These are phyloP conservation scores for Marcusenius ussheri DNA, from an alignment of 2,113 vertebrate species.

Conservation along the genomic window DNA sequence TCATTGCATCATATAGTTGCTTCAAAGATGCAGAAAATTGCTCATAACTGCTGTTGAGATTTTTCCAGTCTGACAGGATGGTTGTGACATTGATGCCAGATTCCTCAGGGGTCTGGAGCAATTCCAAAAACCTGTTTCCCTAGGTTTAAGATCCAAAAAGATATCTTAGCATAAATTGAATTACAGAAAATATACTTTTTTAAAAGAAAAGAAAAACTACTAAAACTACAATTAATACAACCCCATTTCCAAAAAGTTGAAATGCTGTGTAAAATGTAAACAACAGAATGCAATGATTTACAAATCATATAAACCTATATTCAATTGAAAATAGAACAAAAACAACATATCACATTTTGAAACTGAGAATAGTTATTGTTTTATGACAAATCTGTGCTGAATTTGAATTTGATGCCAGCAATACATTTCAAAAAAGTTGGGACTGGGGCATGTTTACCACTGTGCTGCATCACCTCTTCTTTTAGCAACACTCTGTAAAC, in stretches of 20 bases:
- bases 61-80: constrained; percentile 57
- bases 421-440: neutral
- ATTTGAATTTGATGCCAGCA: neutral
- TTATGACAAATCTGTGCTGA: too few relatives aligned
- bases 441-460: neutral
- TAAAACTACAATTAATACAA: neutral
- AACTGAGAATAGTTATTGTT: neutral
- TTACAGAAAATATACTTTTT: neutral
- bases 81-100: constrained; percentile 45
- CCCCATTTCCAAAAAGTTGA: neutral
- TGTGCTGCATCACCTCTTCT: neutral
- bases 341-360: neutral
- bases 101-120: constrained; percentile 28
- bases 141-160: constrained; percentile 21
- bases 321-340: neutral
- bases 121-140: constrained; percentile 25
- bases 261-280: neutral
- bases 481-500: neutral
- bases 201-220: neutral
- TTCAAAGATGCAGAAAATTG: constrained; percentile 24
- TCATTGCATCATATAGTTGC: constrained; percentile 16
- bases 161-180: neutral
- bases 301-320: neutral
- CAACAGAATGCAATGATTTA: neutral
- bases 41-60: constrained; percentile 26